phyloP scores from a whole-genome alignment of 2,888 invertebrate genomes.

The Dorcus hopei region DNA sequence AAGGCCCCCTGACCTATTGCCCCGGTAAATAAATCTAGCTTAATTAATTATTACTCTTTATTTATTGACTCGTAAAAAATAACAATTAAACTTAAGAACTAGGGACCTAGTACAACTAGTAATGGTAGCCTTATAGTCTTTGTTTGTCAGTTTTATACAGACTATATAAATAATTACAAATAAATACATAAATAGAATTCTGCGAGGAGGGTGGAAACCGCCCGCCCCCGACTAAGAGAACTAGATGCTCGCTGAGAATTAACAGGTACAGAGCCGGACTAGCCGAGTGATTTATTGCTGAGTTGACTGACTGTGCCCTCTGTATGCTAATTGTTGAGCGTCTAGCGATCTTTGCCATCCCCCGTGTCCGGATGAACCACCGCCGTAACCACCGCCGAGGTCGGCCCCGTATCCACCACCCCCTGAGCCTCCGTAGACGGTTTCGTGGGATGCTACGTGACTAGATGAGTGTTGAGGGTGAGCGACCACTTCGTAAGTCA shows the following conservation, averaged over 20 bases:
- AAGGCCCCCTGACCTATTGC: too few species aligned
- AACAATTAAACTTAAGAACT: constrained; percentile 39
- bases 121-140: constrained; percentile 39
- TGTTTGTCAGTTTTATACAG: constrained; percentile 32
- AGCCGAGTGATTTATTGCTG: constrained; percentile 34
- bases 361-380: constrained; percentile 61
- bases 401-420: constrained; percentile 54
- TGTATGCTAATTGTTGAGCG: constrained; percentile 76
- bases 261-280: constrained; percentile 46
- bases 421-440: constrained; percentile 53
- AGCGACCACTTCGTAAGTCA: constrained; percentile 83
- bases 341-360: constrained; percentile 74
- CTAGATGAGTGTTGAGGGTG: constrained; percentile 77
- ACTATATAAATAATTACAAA: constrained; percentile 12
- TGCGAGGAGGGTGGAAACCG: constrained; percentile 13
- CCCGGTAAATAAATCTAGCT: too few species aligned
- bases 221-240: constrained; percentile 31
- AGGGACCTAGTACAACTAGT: constrained; percentile 35
- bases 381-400: constrained; percentile 53
- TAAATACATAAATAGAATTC: constrained; percentile 16
- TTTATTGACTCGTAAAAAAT: constrained; percentile 40
- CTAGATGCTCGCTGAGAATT: constrained; percentile 40
- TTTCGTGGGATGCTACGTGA: constrained; percentile 68
- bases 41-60: constrained; percentile 3
- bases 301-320: constrained; percentile 57